Evolutionary conservation across 1,140 invertebrate species (phyloP), one percentile per base, ranked within the genome.

Genomic region (Acromyrmex charruanus): DNA sequence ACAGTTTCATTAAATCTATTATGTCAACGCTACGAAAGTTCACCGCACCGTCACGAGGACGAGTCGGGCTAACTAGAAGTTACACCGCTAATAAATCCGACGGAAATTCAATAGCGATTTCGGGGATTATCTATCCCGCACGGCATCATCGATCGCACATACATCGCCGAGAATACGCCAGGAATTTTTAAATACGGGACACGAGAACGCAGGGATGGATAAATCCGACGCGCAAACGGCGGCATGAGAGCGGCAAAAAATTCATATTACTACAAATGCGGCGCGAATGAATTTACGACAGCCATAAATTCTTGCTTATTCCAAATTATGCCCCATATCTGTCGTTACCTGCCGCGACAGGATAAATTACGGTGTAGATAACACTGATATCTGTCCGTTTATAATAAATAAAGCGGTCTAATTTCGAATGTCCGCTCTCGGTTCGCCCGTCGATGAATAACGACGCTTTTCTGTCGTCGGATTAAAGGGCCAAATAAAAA

Each of bases 291-390:
- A 90, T 90, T 90, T 90, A 90, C 59, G 88, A 4, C 59, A 35
- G 39, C 49, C 85, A 82, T 90, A 89, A 90, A 90, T 90, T 88
- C 77, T 82, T 72, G 84, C 87, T 89, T 77, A 82, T 89, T 87
- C 71, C 75, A 86, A 90, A 90, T 90, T 90, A 90, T 89, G 88
- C 88, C 18, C 77, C 71, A 55, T 80, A 82, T 86, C 88, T 87
- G 88, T 90, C 88, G 58, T 90, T 87, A 87, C 84, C 71, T 59
- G 58, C 74, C 84, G 63, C 65, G 58, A 21, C 39, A n/a, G 66
- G 69, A 89, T 87, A 69, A 87, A 90, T 90, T 84, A 84, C 58
- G 88, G 68, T 1, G 61, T 51, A 49, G 58, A 61, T 79, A 85
- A 86, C 88, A 86, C 65, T 86, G 88, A 89, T 81, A 81, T n/a